Conservation (phyloP, 37 sponge, comb jelly and placozoan species). For the Geodia barretti region DNA sequence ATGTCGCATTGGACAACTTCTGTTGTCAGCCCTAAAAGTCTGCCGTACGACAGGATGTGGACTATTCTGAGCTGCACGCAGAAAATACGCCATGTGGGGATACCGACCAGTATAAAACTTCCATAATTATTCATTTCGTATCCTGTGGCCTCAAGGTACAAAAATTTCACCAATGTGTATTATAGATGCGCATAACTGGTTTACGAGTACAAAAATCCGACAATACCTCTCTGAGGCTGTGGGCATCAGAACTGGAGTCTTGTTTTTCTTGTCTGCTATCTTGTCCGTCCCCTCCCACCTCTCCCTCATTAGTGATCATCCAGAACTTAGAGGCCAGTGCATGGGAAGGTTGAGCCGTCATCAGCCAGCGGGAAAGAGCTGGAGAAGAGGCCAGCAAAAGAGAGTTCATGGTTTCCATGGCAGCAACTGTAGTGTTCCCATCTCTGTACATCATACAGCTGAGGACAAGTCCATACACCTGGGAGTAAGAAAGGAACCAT, state of each 20-base stretch:
- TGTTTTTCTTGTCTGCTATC: no score
- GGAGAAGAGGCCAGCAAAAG: conserved; percentile 9
- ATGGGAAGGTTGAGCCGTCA: conserved; percentile 5
- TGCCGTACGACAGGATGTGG: no score
- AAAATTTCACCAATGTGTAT: no score
- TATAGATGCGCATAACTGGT: no score
- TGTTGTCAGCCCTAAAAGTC: no score
- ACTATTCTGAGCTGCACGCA: no score
- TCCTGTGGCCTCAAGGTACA: no score
- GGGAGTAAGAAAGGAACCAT: not conserved
- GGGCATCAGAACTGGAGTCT: not conserved
- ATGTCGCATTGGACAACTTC: not conserved
- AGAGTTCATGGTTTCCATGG: conserved; percentile 38
- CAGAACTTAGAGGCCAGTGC: not conserved
- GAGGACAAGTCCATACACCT: conserved; percentile 35
- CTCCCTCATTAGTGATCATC: not conserved
- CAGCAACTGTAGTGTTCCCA: conserved; percentile 18
- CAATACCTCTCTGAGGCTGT: not conserved
- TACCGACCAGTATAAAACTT: no score
- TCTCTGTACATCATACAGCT: conserved; percentile 45
- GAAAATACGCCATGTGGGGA: no score
- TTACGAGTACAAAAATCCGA: no score
- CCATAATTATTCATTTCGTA: no score
- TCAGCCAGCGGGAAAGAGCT: conserved; percentile 29
- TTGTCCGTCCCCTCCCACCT: no score